These are phyloP conservation scores for Agelastica alni DNA, from an alignment of 2,888 invertebrate species.

Conservation along the genomic window DNA sequence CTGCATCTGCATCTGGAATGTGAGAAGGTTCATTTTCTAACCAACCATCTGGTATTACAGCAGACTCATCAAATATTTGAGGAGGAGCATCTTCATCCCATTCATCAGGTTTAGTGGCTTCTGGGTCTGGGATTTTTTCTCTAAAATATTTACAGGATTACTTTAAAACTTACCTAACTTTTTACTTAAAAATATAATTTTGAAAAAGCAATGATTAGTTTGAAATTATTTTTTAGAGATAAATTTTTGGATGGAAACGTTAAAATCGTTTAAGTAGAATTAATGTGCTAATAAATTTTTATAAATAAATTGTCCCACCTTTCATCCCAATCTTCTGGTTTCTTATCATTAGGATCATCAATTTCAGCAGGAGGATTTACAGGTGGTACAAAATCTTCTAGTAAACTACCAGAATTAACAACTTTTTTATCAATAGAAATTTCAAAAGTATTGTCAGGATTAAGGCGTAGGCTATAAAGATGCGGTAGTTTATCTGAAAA, in stretches of 20 bases:
- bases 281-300: not conserved
- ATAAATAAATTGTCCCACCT: constrained; percentile 18
- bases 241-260: too few species aligned
- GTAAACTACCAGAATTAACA: constrained; percentile 82
- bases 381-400: constrained; percentile 89
- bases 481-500: constrained; percentile 94
- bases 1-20: constrained; percentile 83
- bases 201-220: too few species aligned
- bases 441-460: constrained; percentile 79
- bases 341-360: constrained; percentile 83
- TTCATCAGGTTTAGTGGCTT: constrained; percentile 87
- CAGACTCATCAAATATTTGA: constrained; percentile 83
- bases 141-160: constrained; percentile 52
- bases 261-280: too few species aligned
- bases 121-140: constrained; percentile 49
- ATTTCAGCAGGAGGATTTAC: constrained; percentile 95
- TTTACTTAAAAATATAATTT: not conserved
- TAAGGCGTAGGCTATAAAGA: constrained; percentile 78
- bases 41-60: constrained; percentile 89
- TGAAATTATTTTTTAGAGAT: too few species aligned
- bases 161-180: not conserved
- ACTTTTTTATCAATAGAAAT: constrained; percentile 83
- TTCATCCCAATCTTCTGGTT: constrained; percentile 97
- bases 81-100: constrained; percentile 96
- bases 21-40: constrained; percentile 87